Evolutionary conservation across 2,888 invertebrate genomes (phyloP), one percentile per base, ranked within the genome.

Genomic region (Agapetus fuscipes): DNA sequence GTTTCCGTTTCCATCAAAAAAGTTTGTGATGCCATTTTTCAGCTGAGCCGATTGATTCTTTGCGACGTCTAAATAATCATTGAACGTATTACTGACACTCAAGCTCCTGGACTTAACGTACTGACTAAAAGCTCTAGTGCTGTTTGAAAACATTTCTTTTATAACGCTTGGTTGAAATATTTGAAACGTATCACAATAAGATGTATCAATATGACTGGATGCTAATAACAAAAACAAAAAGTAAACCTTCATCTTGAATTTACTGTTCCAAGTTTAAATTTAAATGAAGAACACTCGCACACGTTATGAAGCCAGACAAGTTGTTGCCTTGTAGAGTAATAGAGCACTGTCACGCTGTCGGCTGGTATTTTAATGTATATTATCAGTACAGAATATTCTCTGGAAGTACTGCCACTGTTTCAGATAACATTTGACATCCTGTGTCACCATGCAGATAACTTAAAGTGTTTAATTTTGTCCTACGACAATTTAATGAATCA

Each of bases 111-210:
- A 14, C 10, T 15, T 14, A 14, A 45, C 24, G 16, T 27, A 38
- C 5, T 46, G 37, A 27, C 39, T 24, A 3, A 40, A 24, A 5
- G 33, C 25, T 28, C 34, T 32, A 2, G 42, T 42, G 14, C 43
- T 43, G 32, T 40, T 46, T 3, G 17, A 26, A 2, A 40, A 26
- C 15, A 43, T 11, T 30, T 46, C 43, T 9, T 30, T 30, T 12
- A 46, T 10, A 10, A 26, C 24, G 16, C 17, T 38, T 13, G 46
- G 40, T 4, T 32, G 13, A 43, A 40, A 46, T 31, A 41, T 43
- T 43, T 40, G 37, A 17, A 28, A 38, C 12, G 34, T 28, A 7
- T 15, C 27, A 17, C 40, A 30, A 17, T 36, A 10, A n/a, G 3
- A 6, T n/a, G 16, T 3, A 2, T 24, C 15, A 3, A 25, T 14